Evolutionary conservation across 2,888 invertebrate species (phyloP).

Genomic region (Cinara cedri): DNA sequence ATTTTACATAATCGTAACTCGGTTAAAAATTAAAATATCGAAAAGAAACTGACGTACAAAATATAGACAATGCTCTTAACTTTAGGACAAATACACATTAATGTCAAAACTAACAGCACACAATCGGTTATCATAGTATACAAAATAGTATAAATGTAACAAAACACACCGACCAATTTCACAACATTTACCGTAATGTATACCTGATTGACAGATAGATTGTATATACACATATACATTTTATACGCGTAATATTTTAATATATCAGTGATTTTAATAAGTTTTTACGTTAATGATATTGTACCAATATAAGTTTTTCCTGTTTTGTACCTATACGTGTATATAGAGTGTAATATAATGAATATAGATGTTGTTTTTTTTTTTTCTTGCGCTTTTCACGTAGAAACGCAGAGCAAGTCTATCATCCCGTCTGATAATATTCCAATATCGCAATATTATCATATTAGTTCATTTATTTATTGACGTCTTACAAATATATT

Average conservation of each 20-base stretch:
- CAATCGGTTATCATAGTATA: too few relatives aligned
- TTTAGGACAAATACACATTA: too few relatives aligned
- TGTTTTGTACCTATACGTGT: too few relatives aligned
- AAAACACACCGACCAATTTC: too few relatives aligned
- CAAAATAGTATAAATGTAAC: too few relatives aligned
- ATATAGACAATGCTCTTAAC: too few relatives aligned
- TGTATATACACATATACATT: not conserved
- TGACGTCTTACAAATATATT: not conserved
- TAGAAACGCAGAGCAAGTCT: not conserved
- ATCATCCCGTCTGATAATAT: not conserved
- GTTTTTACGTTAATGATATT: slow-evolving; percentile 1
- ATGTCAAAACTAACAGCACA: too few relatives aligned
- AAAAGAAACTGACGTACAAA: too few relatives aligned
- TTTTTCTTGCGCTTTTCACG: not conserved
- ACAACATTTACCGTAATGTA: slow-evolving; percentile 1
- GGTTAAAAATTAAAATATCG: too few relatives aligned
- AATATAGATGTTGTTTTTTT: not conserved
- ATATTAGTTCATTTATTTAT: too few relatives aligned
- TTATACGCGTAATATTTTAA: not conserved
- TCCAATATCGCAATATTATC: not conserved
- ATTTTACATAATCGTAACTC: too few relatives aligned
- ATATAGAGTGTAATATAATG: not conserved
- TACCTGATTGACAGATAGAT: not conserved
- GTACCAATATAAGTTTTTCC: not conserved
- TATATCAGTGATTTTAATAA: slow-evolving; percentile 16